These are phyloP conservation scores for Stegodyphus dumicola DNA, from an alignment of 1,140 invertebrate genomes.

Conservation along the genomic window DNA sequence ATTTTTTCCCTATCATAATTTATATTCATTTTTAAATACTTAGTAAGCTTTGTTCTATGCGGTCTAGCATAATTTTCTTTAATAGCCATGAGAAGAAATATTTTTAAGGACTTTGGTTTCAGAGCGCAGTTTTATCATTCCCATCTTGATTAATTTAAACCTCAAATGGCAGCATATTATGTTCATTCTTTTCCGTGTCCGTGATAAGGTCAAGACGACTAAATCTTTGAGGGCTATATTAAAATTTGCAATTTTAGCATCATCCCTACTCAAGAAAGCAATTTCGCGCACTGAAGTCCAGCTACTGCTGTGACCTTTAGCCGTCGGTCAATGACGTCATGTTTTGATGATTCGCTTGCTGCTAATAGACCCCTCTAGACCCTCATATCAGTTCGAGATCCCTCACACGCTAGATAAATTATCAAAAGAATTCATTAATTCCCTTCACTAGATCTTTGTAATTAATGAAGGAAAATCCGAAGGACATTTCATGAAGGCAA, in stretches of 20 bases:
- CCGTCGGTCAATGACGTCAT: slow-evolving; percentile 54
- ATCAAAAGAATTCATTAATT: slow-evolving; percentile 56
- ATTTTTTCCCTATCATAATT: too few species aligned
- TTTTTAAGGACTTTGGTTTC: too few species aligned
- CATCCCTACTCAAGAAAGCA: slow-evolving; percentile 9
- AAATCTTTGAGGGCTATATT: too few species aligned
- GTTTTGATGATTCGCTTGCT: slow-evolving; percentile 24
- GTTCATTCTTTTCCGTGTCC: too few species aligned
- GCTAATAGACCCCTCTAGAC: slow-evolving; percentile 35
- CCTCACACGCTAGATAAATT: slow-evolving; percentile 53
- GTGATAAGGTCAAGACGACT: too few species aligned
- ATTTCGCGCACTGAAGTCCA: slow-evolving; percentile 34
- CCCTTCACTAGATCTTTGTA: slow-evolving; percentile 37
- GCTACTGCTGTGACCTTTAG: slow-evolving; percentile 48
- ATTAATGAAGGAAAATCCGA: slow-evolving; percentile 52
- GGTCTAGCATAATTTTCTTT: too few species aligned
- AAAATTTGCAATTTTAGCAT: slow-evolving; percentile 27
- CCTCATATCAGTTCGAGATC: slow-evolving; percentile 43
- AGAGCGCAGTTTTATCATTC: too few species aligned
- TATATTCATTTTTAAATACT: too few species aligned
- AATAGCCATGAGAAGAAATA: too few species aligned
- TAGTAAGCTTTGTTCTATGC: too few species aligned
- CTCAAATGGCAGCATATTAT: too few species aligned
- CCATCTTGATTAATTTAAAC: too few species aligned
- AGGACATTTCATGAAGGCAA: slow-evolving; percentile 33